These are phyloP conservation scores for Sphaerophoria taeniata DNA, from an alignment of 2,888 invertebrate genomes.

Conservation along the genomic window DNA sequence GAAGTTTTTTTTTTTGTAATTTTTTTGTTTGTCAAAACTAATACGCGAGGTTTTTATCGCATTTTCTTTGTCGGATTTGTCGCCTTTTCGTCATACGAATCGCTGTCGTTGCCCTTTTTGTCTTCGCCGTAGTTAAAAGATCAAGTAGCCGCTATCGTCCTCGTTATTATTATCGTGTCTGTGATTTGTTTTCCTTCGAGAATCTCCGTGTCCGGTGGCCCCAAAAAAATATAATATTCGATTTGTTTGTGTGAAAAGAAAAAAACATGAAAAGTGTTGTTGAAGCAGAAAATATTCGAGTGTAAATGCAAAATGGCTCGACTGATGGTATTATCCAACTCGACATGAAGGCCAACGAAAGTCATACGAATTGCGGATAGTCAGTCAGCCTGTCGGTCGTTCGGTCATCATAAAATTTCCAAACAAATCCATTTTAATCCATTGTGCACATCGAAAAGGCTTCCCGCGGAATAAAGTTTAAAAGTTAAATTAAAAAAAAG, in stretches of 20 bases:
- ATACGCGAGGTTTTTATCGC: constrained; percentile 31
- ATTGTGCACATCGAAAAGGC: constrained; percentile 7
- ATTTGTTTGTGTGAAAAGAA: constrained; percentile 3
- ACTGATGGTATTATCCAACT: constrained; percentile 36
- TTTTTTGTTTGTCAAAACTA: constrained; percentile 53
- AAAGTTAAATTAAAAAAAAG: constrained; percentile 8
- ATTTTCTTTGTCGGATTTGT: constrained; percentile 2
- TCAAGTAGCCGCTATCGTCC: constrained; percentile 5
- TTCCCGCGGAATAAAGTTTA: constrained; percentile 17
- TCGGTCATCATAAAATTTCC: constrained; percentile 10
- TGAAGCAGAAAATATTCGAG: constrained; percentile 15
- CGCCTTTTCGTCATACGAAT: constrained; percentile 20
- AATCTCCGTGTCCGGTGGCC: neutral
- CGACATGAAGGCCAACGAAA: constrained; percentile 50
- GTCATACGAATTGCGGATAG: constrained; percentile 59
- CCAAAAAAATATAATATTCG: neutral
- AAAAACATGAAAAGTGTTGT: neutral
- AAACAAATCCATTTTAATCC: constrained; percentile 15
- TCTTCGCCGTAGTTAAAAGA: neutral
- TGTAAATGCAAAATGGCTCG: constrained; percentile 55
- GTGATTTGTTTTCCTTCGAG: constrained; percentile 25
- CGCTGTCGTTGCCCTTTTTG: constrained; percentile 17
- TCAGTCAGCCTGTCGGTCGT: constrained; percentile 17
- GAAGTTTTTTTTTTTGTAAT: constrained; percentile 26
- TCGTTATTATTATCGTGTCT: neutral